These are phyloP conservation scores for Engystomops pustulosus DNA, from an alignment of 2,113 vertebrate genomes.

Conservation along the genomic window DNA sequence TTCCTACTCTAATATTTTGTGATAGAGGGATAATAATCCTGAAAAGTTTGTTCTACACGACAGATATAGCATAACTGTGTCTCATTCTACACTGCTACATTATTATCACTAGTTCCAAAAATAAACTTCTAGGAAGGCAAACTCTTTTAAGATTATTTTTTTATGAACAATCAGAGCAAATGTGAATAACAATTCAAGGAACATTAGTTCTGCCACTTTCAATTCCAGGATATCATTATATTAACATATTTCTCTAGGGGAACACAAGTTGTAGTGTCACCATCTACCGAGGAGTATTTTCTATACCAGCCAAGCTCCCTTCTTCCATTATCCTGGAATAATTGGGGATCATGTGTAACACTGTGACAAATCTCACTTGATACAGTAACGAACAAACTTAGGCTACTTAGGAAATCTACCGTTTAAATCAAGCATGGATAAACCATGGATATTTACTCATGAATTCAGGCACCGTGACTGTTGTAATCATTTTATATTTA, in stretches of 20 bases:
- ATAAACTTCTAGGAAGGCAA: conserved; percentile 14
- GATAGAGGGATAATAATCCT: too few relatives aligned
- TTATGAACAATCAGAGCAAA: not conserved
- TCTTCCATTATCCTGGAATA: not conserved
- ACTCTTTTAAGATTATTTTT: not conserved
- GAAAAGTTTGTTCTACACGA: too few relatives aligned
- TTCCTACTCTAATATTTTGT: too few relatives aligned
- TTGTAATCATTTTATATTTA: too few relatives aligned
- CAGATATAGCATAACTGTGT: too few relatives aligned
- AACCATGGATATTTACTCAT: too few relatives aligned
- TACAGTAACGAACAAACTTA: not conserved
- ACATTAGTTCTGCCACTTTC: not conserved
- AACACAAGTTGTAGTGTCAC: not conserved
- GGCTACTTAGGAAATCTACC: too few relatives aligned
- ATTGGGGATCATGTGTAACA: not conserved
- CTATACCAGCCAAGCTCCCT: not conserved
- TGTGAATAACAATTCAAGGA: not conserved
- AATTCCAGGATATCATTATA: not conserved
- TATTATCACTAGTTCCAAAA: not conserved
- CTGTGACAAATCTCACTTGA: not conserved
- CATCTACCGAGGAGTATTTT: not conserved
- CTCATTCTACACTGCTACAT: too few relatives aligned
- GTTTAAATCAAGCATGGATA: too few relatives aligned
- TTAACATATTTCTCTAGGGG: not conserved
- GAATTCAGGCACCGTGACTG: too few relatives aligned